Evolutionary conservation across 2,113 vertebrate genomes (phyloP), one percentile per base, ranked within the genome.

Genomic region (Suncus etruscus): DNA sequence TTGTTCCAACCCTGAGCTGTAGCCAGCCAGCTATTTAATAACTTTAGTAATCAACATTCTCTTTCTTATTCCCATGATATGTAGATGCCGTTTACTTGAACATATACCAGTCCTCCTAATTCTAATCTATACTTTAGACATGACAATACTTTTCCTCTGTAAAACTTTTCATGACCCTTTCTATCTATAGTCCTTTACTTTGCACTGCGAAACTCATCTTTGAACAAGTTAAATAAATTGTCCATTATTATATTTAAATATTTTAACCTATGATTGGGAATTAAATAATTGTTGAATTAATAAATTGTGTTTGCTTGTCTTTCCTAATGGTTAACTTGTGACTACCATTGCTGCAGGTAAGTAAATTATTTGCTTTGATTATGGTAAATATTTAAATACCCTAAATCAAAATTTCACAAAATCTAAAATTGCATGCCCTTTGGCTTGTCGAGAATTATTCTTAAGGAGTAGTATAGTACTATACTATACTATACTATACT

Each of bases 361-460:
- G 81, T 77, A 29, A 25, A 84, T 31, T 89, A 76, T 86, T 93
- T 94, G 68, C 51, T 86, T 86, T 87, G 58, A 91, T 74, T 54
- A 86, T 83, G 39, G 27, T 73, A 94, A 91, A 95, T 29, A 70
- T 86, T 81, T 92, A 89, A 81, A 79, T 63, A 20, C 16, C 22
- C 83, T 86, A 89, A 87, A 92, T 39, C 31, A 94, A 86, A 89
- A 89, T 82, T 76, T 86, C 24, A 68, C 48, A 92, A 39, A 73
- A 73, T 24, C 32, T 86, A 79, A 83, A 93, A 86, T 61, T 68
- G 29, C 70, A 48, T 65, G 5, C 15, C 80, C 16, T 61, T 47
- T 16, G 15, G 16, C 2, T 90, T 88, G 25, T 80, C 84, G 76
- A 89, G 58, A 92, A 58, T 75, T 82, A 85, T 77, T 66, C 14